phyloP scores from a whole-genome alignment of 2,797 vertebrate species.

The Pantherophis alleghaniensis region DNA sequence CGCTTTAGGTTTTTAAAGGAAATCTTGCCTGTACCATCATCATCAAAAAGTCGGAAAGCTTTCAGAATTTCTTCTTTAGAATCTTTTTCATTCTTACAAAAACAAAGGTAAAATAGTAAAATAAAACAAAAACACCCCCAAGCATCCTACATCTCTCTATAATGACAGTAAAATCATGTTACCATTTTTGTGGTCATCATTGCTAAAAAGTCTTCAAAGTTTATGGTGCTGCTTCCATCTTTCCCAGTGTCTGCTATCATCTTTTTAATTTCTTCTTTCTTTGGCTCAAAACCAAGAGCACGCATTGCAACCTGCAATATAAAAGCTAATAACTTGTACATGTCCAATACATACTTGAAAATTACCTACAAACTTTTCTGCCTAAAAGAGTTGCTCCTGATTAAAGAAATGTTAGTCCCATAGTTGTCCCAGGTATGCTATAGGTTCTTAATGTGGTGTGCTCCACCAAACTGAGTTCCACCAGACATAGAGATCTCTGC shows the following conservation, averaged over 20 bases:
- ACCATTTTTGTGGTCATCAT: constrained; percentile 96
- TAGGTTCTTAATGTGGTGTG: background rate
- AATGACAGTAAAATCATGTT: constrained; percentile 21
- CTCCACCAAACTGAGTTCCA: background rate
- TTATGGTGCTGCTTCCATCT: constrained; percentile 82
- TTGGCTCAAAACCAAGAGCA: constrained; percentile 93
- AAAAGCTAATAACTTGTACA: background rate
- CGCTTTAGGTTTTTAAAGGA: constrained; percentile 92
- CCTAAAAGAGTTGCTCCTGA: background rate
- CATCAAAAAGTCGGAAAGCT: constrained; percentile 92
- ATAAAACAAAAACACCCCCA: background rate
- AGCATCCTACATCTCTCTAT: background rate
- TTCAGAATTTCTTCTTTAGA: constrained; percentile 94
- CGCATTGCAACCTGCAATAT: constrained; percentile 87
- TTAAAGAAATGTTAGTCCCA: background rate
- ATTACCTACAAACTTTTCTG: background rate
- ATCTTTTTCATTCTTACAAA: constrained; percentile 86
- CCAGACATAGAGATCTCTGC: background rate
- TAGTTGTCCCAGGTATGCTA: background rate
- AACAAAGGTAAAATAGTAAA: constrained; percentile 12
- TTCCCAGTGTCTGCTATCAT: constrained; percentile 88
- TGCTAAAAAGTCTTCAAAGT: constrained; percentile 86
- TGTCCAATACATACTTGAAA: background rate
- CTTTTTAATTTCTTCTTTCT: constrained; percentile 93
- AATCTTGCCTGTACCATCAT: constrained; percentile 90